phyloP scores from a whole-genome alignment of 2,888 invertebrate genomes.

The Epistrophella euchroma region DNA sequence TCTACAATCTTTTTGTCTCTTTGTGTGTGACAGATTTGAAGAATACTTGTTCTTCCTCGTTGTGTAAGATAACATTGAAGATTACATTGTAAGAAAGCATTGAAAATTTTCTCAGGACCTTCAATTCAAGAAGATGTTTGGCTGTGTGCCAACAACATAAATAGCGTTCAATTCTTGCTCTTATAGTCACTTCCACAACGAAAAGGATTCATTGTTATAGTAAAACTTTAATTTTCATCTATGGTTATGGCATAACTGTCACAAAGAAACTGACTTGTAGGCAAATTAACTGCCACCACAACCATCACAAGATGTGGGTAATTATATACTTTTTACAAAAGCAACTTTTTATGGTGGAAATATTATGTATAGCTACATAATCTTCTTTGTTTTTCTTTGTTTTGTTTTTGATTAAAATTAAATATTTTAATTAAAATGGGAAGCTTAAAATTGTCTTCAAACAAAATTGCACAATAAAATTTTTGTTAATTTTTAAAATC shows the following conservation, averaged over 20 bases:
- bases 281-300: slow-evolving; percentile 6
- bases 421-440: too few relatives aligned
- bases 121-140: slow-evolving; percentile 43
- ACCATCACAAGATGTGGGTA: background rate
- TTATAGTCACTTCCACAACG: slow-evolving; percentile 1
- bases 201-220: slow-evolving; percentile 1
- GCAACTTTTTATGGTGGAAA: background rate
- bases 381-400: too few relatives aligned
- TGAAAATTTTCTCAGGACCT: slow-evolving; percentile 47
- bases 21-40: background rate
- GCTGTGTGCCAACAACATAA: slow-evolving; percentile 44
- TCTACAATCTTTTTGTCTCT: background rate
- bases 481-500: too few relatives aligned
- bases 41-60: background rate
- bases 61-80: slow-evolving; percentile 23
- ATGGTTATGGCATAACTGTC: slow-evolving; percentile 14
- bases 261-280: slow-evolving; percentile 12
- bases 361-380: too few relatives aligned
- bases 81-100: slow-evolving; percentile 15
- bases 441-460: too few relatives aligned
- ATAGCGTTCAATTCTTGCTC: slow-evolving; percentile 28
- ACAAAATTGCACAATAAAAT: too few relatives aligned
- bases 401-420: too few relatives aligned
- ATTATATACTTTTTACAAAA: background rate
- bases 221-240: slow-evolving; percentile 21